Base-by-base conservation (phyloP, 1,140 invertebrate species). In the Proctacanthus coquilletti region DNA sequence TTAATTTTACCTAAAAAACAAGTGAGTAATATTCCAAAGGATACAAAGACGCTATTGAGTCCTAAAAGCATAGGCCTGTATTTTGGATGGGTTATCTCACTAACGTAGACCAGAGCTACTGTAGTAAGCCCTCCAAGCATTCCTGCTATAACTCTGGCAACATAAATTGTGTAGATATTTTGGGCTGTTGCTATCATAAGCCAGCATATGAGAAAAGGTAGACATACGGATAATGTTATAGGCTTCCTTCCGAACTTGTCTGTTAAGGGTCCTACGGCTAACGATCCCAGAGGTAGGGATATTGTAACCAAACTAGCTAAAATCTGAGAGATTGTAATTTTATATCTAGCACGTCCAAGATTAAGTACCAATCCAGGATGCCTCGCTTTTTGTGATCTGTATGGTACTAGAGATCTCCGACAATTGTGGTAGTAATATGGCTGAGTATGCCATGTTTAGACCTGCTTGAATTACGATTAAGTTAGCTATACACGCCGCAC, bases 191-290 rank as follows among this genome's bases (percentile, higher is more conserved):
- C 47, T 3, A 77, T 63, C 3, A 68, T 34, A 5, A 71, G 44
- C 71, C 73, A 80, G n/a, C 74, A 69, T 27, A 65, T 35, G 3
- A 70, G 46, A 35, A 67, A 69, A 1, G 74, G 72, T 8, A 77
- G 6, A 11, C 64, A 66, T 2, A 66, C 61, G 0, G 70, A 21
- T 10, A 74, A 51, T 23, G 72, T 63, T 2, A 72, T 57, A 30
- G 40, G 52, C 54, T 70, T 77, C 4, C 78, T 52, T 2, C 79
- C 79, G 46, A 70, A 66, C 47, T 57, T 62, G 48, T 81, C 77
- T 62, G 79, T 73, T n/a, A 74, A 41, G 20, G 65, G 69, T 3
- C 74, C 66, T 21, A 63, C 56, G 3, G 65, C 36, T 0, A 70
- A 38, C 0, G 70, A 62, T 18, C 71, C 71, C 20, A 71, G 36